A percentile compares a stretch with the other conserved stretches of the same genome.
phyloP scores from a whole-genome alignment of 23 tunicate species.

The Phallusia fumigata region DNA sequence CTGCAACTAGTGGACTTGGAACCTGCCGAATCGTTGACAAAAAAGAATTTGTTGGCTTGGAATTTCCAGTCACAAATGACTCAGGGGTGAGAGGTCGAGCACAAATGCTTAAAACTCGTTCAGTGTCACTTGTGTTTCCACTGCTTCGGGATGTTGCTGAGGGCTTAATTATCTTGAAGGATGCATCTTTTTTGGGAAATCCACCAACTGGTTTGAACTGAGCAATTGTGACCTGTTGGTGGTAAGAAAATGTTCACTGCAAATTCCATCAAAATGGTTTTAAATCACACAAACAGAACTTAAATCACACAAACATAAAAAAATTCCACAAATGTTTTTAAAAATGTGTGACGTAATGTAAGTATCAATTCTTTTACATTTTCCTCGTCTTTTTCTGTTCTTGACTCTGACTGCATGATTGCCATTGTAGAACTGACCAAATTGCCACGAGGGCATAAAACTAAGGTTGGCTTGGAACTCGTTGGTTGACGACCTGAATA shows the following conservation, averaged over 20 bases:
- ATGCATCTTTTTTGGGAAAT: neutral
- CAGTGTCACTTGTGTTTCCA: slow-evolving; percentile 29
- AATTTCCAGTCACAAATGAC: slow-evolving; percentile 36
- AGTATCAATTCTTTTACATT: no score
- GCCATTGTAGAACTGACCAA: slow-evolving; percentile 40
- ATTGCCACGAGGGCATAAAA: slow-evolving; percentile 35
- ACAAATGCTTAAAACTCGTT: slow-evolving; percentile 51
- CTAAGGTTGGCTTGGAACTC: slow-evolving; percentile 19
- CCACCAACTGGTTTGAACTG: neutral
- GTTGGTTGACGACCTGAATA: neutral
- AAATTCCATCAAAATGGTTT: neutral
- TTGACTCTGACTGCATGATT: neutral
- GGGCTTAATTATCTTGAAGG: neutral
- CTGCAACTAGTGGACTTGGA: slow-evolving; percentile 33
- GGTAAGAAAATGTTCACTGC: neutral
- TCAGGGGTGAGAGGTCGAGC: slow-evolving; percentile 64
- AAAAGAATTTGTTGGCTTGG: slow-evolving; percentile 7
- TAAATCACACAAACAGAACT: neutral
- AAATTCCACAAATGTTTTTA: neutral
- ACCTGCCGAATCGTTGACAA: slow-evolving; percentile 16
- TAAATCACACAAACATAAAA: neutral
- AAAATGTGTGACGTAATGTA: no score
- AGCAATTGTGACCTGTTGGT: neutral
- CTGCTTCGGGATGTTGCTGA: neutral
- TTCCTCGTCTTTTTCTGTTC: neutral